Conservation (phyloP, 2,888 invertebrate genomes). For the Oxytorus armatus region DNA sequence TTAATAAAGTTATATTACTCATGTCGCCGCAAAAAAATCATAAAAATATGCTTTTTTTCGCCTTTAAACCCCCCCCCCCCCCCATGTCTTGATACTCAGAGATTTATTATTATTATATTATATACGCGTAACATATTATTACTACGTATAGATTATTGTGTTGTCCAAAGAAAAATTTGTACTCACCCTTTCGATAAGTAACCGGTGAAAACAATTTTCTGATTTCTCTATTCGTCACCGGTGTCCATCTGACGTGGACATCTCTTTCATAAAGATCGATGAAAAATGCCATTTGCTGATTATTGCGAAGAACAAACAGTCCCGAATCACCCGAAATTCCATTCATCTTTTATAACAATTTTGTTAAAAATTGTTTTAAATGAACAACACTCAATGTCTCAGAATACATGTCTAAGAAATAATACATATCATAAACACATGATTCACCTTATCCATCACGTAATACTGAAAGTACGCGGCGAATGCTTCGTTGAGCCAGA, state of each 20-base stretch:
- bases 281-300: slow-evolving; percentile 81
- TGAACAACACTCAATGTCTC: not conserved
- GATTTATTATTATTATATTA: not conserved
- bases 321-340: slow-evolving; percentile 86
- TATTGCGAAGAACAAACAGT: slow-evolving; percentile 84
- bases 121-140: too few relatives aligned
- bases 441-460: slow-evolving; percentile 77
- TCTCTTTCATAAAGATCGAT: slow-evolving; percentile 74
- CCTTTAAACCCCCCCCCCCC: too few relatives aligned
- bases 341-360: slow-evolving; percentile 83
- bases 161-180: not conserved
- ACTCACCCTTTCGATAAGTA: slow-evolving; percentile 87
- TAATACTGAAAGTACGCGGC: slow-evolving; percentile 65
- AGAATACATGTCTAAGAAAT: too few relatives aligned
- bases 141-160: not conserved
- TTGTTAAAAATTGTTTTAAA: not conserved
- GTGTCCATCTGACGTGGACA: slow-evolving; percentile 85
- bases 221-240: slow-evolving; percentile 85
- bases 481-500: slow-evolving; percentile 70
- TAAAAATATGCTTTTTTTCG: too few relatives aligned
- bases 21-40: too few relatives aligned
- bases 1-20: too few relatives aligned
- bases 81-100: too few relatives aligned
- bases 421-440: slow-evolving; percentile 40
- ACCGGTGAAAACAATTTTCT: slow-evolving; percentile 86